Evolutionary conservation across 2,888 invertebrate genomes (phyloP), one percentile per base, ranked within the genome.

Genomic region (Torymus aiolomorphi): DNA sequence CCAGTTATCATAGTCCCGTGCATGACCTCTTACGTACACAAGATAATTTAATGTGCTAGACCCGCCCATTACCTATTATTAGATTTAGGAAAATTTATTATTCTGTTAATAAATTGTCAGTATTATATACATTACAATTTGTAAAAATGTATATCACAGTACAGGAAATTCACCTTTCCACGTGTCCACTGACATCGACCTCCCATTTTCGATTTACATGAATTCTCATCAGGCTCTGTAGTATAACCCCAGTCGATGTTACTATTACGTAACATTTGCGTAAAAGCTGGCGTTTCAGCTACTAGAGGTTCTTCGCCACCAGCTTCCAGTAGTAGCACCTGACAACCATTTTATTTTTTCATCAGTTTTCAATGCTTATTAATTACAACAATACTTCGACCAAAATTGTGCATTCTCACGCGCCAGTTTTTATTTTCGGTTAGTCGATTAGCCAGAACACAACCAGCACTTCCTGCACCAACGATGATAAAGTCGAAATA

Each of bases 61-160:
- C 59, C 72, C 72, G 3, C 72, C 72, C 72, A 72, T 69, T 20
- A 52, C 54, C 67, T 67, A 16, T 62, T 24, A 62, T 62, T 1
- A 90, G 83, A 79, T 88, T 89, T 49, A 79, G 79, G 0, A 90
- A 90, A 14, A 91, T 90, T 2, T 31, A 20, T 0, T 89, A 83
- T 66, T 90, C 86, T 57, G 8, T 86, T 84, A 2, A 87, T 31
- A 0, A 87, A 80, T 10, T 84, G 8, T 77, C 5, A 89, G 85
- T 2, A 88, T 88, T 0, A 1, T 24, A 31, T 51, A 61, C 0
- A 8, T 2, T 51, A 51, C 61, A 18, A 10, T 61, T 49, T 10
- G 51, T 71, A 10, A 51, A 2, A 51, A 12, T 61, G 14, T 13
- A 49, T 4, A 51, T 42, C 42, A 42, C 8, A 42, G 8, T 1